Evolutionary conservation across 1,140 invertebrate species (phyloP).

Genomic region (Zaprionus ghesquierei): DNA sequence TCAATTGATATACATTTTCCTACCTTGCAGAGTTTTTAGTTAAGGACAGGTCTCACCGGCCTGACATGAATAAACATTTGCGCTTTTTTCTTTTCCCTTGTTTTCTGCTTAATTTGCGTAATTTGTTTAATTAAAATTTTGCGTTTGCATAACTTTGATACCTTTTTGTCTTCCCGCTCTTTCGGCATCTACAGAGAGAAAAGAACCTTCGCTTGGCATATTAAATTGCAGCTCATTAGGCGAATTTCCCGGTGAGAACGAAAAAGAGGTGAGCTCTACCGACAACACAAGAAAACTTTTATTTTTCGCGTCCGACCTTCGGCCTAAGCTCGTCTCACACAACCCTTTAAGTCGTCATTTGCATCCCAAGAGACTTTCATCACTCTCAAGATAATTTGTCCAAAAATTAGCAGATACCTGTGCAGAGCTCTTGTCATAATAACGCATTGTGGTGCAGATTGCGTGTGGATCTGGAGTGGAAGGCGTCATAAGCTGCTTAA

Average conservation of each 20-base stretch:
- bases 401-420: neutral
- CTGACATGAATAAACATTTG: slow-evolving; percentile 21
- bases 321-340: neutral
- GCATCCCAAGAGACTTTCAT: neutral
- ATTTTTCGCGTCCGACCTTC: neutral
- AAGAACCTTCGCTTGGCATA: neutral
- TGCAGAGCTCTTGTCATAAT: neutral
- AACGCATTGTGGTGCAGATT: slow-evolving; percentile 5
- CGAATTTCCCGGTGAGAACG: neutral
- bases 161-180: slow-evolving; percentile 14
- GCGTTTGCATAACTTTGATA: slow-evolving; percentile 42
- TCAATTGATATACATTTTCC: neutral
- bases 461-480: slow-evolving; percentile 11
- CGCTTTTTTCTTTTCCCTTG: slow-evolving; percentile 29
- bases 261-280: neutral
- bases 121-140: slow-evolving; percentile 77
- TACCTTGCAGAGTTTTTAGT: neutral
- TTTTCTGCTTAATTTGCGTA: slow-evolving; percentile 58
- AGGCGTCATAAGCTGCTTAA: slow-evolving; percentile 54
- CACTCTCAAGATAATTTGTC: neutral
- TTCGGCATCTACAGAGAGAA: neutral
- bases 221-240: slow-evolving; percentile 38
- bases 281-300: neutral
- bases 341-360: neutral
- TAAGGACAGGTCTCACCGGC: neutral